phyloP scores from a whole-genome alignment of 2,888 invertebrate genomes.

The Galerucella nymphaeae region DNA sequence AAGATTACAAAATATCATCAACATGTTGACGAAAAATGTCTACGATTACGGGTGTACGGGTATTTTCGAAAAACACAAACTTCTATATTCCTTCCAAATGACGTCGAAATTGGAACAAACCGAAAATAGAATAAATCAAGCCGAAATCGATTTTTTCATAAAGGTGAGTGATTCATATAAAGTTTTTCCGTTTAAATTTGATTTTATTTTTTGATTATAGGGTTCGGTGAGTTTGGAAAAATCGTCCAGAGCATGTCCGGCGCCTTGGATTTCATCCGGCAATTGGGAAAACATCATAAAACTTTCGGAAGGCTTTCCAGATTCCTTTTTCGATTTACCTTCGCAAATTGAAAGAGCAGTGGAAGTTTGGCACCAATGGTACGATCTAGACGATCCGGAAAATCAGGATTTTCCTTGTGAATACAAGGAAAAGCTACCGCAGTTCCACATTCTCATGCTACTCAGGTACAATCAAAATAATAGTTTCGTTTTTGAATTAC shows the following conservation, averaged over 20 bases:
- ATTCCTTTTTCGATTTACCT: constrained; percentile 74
- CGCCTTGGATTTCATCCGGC: constrained; percentile 77
- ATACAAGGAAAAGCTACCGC: constrained; percentile 73
- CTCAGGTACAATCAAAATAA: constrained; percentile 59
- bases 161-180: constrained; percentile 68
- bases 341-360: constrained; percentile 68
- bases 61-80: constrained; percentile 91
- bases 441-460: constrained; percentile 82
- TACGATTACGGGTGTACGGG: constrained; percentile 94
- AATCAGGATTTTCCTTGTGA: constrained; percentile 75
- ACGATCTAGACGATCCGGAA: constrained; percentile 86
- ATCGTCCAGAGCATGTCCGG: constrained; percentile 73
- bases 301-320: constrained; percentile 75
- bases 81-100: constrained; percentile 92
- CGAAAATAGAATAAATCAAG: constrained; percentile 71
- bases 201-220: constrained; percentile 36
- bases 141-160: constrained; percentile 89
- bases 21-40: constrained; percentile 86
- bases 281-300: constrained; percentile 89
- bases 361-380: constrained; percentile 74
- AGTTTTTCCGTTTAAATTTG: background rate
- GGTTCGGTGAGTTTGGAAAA: constrained; percentile 80
- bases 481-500: too few relatives aligned
- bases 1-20: constrained; percentile 84
- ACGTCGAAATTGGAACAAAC: constrained; percentile 84